Percentiles rank a stretch among this genome's conserved stretches.
Evolutionary conservation across 2,888 invertebrate species (phyloP).

Genomic region (Cosmia trapezina): DNA sequence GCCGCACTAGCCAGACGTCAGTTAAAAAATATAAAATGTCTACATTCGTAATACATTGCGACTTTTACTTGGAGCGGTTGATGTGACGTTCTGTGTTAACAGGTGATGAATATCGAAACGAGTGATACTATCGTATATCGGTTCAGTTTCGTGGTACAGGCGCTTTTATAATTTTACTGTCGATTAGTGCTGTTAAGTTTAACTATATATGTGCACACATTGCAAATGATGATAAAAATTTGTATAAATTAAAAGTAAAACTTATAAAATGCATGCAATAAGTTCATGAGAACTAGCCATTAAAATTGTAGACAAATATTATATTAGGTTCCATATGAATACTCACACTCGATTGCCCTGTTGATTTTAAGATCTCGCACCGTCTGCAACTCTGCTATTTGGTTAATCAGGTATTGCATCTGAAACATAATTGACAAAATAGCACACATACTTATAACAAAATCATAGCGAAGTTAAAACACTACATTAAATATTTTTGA

Average conservation of each 20-base stretch:
- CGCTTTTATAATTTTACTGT: no score
- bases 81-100: no score
- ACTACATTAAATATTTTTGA: not conserved
- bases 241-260: not conserved
- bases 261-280: not conserved
- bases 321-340: not conserved
- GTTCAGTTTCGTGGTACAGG: no score
- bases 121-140: no score
- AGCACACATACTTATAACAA: not conserved
- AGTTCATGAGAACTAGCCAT: not conserved
- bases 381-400: slow-evolving; percentile 84
- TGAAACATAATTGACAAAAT: slow-evolving; percentile 57
- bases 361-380: slow-evolving; percentile 82
- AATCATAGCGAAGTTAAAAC: not conserved
- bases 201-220: no score
- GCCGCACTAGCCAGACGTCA: no score
- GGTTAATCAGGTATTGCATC: slow-evolving; percentile 83
- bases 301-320: not conserved
- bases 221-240: not conserved
- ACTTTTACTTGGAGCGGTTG: no score
- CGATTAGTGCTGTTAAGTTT: no score
- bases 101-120: no score
- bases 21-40: no score
- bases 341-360: slow-evolving; percentile 87
- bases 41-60: no score